Conservation (phyloP, 92 coral and sea anemone genomes). For the Heliopora coerulea region DNA sequence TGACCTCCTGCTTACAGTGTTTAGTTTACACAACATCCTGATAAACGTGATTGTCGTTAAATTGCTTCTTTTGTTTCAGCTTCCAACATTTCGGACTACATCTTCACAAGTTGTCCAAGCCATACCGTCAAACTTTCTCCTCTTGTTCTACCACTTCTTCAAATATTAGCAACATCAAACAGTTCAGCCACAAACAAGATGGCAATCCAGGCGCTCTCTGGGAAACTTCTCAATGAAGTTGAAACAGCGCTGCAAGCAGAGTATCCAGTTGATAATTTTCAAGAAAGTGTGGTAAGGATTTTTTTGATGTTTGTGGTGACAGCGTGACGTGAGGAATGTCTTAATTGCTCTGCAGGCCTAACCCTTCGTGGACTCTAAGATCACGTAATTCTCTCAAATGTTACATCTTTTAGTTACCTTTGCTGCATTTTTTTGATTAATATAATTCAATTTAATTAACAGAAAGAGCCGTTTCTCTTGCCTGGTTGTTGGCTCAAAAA, state of each 20-base stretch:
- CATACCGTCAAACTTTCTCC: slow-evolving; percentile 16
- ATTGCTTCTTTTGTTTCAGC: slow-evolving; percentile 35
- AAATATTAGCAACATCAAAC: slow-evolving; percentile 55
- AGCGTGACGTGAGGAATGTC: too few species aligned
- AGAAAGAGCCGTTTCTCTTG: background rate
- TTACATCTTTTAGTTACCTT: too few species aligned
- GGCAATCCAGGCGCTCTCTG: slow-evolving; percentile 17
- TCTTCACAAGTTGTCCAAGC: background rate
- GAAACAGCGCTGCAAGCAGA: slow-evolving; percentile 2
- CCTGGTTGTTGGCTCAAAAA: slow-evolving; percentile 52
- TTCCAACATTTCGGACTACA: slow-evolving; percentile 4
- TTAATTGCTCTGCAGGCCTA: too few species aligned
- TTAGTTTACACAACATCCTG: background rate
- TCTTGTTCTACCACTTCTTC: slow-evolving; percentile 70
- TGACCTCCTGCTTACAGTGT: too few species aligned
- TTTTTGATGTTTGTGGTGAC: background rate
- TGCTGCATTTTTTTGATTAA: too few species aligned
- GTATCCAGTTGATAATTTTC: background rate
- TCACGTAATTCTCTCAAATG: too few species aligned
- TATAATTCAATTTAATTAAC: background rate
- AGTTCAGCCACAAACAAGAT: slow-evolving; percentile 20
- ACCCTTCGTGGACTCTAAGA: too few species aligned
- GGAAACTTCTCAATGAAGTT: background rate
- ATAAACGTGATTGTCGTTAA: background rate
- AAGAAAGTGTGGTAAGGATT: slow-evolving; percentile 38